Evolutionary conservation across 2,797 vertebrate genomes (phyloP).

Genomic region (Gastrophryne carolinensis): DNA sequence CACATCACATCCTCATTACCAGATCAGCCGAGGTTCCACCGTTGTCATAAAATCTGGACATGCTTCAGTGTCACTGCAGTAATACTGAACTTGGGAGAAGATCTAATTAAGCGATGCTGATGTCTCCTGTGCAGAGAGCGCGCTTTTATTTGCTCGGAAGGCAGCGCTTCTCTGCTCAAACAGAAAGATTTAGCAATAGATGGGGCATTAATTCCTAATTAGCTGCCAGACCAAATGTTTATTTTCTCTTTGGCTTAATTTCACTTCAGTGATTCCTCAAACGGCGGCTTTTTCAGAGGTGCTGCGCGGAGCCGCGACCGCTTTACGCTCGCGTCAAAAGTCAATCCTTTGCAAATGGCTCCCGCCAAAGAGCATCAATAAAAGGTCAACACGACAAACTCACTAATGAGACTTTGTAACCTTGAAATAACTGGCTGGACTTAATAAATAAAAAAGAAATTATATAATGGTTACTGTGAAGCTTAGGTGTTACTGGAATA

Average conservation of each 20-base stretch:
- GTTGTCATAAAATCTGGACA: not conserved
- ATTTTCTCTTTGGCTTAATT: constrained; percentile 33
- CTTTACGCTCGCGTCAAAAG: constrained; percentile 31
- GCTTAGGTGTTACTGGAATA: too few relatives aligned
- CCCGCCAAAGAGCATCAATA: constrained; percentile 50
- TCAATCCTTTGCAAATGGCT: constrained; percentile 33
- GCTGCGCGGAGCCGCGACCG: not conserved
- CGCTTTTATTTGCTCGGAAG: not conserved
- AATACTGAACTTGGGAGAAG: not conserved
- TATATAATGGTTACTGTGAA: not conserved
- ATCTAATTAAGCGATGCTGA: not conserved
- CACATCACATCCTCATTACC: not conserved
- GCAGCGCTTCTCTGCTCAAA: not conserved
- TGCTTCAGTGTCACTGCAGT: not conserved
- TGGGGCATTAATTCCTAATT: constrained; percentile 42
- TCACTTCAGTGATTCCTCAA: constrained; percentile 39
- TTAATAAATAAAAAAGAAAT: not conserved
- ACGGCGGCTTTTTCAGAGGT: constrained; percentile 4
- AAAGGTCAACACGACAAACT: constrained; percentile 10
- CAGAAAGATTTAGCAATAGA: constrained; percentile 13
- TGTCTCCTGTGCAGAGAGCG: not conserved
- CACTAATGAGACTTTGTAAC: constrained; percentile 35
- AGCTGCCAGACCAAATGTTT: constrained; percentile 42
- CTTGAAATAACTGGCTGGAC: constrained; percentile 41
- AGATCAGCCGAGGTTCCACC: not conserved